These are phyloP conservation scores for Emydocephalus ijimae DNA, from an alignment of 2,113 vertebrate species.

Conservation along the genomic window DNA sequence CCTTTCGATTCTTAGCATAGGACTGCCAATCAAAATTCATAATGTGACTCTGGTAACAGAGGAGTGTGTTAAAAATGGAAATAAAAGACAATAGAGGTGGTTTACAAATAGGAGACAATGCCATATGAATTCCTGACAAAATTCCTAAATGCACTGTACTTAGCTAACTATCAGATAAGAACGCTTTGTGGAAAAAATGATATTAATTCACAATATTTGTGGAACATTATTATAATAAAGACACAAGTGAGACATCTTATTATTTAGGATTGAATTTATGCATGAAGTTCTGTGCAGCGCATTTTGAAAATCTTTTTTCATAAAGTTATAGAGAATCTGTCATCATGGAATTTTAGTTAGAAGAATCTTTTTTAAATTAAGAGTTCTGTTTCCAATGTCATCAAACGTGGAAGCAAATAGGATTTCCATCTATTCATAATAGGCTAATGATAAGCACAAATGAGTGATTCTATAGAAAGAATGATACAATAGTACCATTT, in stretches of 20 bases:
- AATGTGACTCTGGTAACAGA: neutral
- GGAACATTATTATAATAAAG: neutral
- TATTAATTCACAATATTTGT: neutral
- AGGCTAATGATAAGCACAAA: neutral
- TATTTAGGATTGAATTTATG: neutral
- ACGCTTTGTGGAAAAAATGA: neutral
- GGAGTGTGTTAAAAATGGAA: neutral
- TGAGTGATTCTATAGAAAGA: neutral
- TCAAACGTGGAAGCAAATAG: neutral
- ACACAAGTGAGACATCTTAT: neutral
- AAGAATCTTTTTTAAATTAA: neutral
- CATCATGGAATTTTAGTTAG: neutral
- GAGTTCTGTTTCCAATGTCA: neutral
- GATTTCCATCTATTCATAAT: neutral
- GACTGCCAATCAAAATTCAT: neutral
- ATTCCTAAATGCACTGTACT: neutral
- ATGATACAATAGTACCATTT: neutral
- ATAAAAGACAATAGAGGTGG: neutral
- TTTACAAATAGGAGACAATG: neutral
- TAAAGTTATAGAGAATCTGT: neutral
- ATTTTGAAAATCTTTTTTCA: neutral
- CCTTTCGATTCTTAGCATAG: neutral
- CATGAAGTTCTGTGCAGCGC: neutral
- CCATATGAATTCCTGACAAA: neutral
- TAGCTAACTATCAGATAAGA: neutral